Evolutionary conservation across 2,888 invertebrate species (phyloP).

Genomic region (Cordilura impudica): DNA sequence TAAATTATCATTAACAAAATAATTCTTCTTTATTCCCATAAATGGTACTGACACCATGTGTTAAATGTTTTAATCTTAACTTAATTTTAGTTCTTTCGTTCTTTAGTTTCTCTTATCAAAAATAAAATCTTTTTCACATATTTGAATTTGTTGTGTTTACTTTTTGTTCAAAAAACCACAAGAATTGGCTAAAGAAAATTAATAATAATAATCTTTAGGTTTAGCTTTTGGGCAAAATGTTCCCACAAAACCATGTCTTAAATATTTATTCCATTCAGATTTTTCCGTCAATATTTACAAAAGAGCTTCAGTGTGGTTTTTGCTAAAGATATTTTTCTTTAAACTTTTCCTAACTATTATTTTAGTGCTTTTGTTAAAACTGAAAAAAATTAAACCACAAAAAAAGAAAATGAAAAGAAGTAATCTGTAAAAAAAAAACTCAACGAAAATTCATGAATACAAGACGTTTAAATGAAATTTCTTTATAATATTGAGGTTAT

Average conservation of each 20-base stretch:
- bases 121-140: not conserved
- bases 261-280: not conserved
- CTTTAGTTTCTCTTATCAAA: not conserved
- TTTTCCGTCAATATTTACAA: slow-evolving; percentile 34
- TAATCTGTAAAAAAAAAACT: not conserved
- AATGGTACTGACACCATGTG: too few relatives aligned
- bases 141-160: slow-evolving; percentile 33
- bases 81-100: not conserved
- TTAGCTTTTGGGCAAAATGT: slow-evolving; percentile 39
- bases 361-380: not conserved
- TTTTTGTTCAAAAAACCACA: slow-evolving; percentile 27
- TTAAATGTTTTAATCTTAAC: too few relatives aligned
- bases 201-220: slow-evolving; percentile 50
- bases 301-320: slow-evolving; percentile 45
- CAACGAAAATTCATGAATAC: not conserved
- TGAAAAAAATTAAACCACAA: not conserved
- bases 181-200: slow-evolving; percentile 45
- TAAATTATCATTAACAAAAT: too few relatives aligned
- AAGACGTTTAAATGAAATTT: not conserved
- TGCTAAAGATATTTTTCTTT: not conserved
- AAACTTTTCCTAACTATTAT: not conserved
- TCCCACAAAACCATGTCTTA: slow-evolving; percentile 22
- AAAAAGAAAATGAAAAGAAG: not conserved
- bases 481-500: slow-evolving; percentile 2
- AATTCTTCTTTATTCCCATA: too few relatives aligned